Evolutionary conservation across 2,113 vertebrate genomes (phyloP).

Genomic region (Cariama cristata): DNA sequence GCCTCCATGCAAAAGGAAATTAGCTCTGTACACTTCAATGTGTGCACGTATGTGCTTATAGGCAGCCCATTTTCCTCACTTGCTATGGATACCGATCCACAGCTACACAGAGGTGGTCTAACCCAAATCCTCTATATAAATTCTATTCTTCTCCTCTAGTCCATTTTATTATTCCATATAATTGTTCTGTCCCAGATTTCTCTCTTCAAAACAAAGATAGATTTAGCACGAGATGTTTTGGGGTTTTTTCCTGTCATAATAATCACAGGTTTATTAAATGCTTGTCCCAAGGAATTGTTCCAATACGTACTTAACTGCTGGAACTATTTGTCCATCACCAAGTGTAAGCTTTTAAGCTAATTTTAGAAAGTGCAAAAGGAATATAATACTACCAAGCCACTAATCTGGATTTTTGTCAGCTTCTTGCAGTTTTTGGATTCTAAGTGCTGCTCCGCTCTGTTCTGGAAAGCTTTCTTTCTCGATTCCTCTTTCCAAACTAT

Average conservation of each 20-base stretch:
- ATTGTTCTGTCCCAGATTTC: not conserved
- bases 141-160: not conserved
- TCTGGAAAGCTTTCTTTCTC: constrained; percentile 21
- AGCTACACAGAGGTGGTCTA: not conserved
- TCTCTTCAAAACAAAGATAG: not conserved
- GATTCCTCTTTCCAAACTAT: not conserved
- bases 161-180: not conserved
- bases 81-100: not conserved
- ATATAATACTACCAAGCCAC: not conserved
- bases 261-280: not conserved
- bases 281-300: not conserved
- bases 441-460: not conserved
- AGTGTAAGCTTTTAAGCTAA: constrained; percentile 11
- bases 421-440: not conserved
- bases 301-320: not conserved
- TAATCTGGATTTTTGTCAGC: constrained; percentile 40
- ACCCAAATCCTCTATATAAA: not conserved
- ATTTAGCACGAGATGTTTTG: not conserved
- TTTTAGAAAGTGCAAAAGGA: constrained; percentile 23
- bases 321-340: not conserved
- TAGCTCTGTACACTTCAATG: accelerated
- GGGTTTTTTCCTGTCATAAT: not conserved
- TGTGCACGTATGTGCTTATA: not conserved
- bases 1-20: not conserved
- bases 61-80: not conserved